phyloP scores from a whole-genome alignment of 1,140 invertebrate genomes.

The Acromyrmex charruanus region DNA sequence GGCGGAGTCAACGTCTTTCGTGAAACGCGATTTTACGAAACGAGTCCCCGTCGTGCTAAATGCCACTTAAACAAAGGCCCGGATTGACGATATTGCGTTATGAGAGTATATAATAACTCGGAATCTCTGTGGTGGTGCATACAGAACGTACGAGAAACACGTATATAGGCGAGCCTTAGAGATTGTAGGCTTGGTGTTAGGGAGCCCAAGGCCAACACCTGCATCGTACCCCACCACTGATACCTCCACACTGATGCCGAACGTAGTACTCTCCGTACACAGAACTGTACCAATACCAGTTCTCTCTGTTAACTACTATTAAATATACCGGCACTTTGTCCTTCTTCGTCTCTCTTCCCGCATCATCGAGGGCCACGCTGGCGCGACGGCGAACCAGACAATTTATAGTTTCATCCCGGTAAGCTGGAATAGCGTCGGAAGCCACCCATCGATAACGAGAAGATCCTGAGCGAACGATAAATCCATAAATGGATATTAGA shows the following conservation, averaged over 20 bases:
- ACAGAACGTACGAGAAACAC: conserved; percentile 62
- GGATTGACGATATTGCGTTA: conserved; percentile 74
- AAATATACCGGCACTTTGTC: conserved; percentile 75
- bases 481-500: conserved; percentile 40
- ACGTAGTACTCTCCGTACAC: conserved; percentile 57
- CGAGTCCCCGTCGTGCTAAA: background rate
- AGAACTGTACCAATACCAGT: conserved; percentile 79
- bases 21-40: conserved; percentile 6
- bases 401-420: conserved; percentile 67
- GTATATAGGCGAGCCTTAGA: conserved; percentile 77
- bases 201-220: conserved; percentile 85
- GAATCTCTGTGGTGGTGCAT: conserved; percentile 51
- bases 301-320: conserved; percentile 71
- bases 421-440: conserved; percentile 50
- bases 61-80: conserved; percentile 77
- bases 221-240: conserved; percentile 78
- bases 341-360: conserved; percentile 62
- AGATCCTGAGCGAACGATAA: conserved; percentile 43
- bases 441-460: conserved; percentile 67
- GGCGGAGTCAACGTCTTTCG: background rate
- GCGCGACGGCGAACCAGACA: conserved; percentile 43
- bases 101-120: conserved; percentile 67
- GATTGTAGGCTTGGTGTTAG: conserved; percentile 83
- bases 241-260: conserved; percentile 57
- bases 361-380: conserved; percentile 1